A percentile compares a stretch with the other conserved stretches of the same genome.
phyloP scores from a whole-genome alignment of 2,797 vertebrate genomes.

The Ctenosaura bakeri region DNA sequence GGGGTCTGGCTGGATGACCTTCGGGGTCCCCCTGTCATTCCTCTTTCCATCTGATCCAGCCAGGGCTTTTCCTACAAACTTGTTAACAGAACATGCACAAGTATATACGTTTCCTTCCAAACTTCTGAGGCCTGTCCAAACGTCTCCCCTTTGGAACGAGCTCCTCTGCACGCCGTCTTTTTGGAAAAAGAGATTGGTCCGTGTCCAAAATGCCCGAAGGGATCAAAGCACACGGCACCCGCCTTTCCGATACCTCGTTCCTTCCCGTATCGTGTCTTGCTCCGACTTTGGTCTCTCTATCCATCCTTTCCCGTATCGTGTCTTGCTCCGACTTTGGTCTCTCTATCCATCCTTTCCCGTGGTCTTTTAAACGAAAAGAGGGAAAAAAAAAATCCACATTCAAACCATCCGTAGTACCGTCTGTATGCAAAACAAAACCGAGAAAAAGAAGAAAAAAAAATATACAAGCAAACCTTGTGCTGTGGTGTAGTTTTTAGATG shows the following conservation, averaged over 20 bases:
- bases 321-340: slow-evolving; percentile 47
- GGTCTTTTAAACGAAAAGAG: slow-evolving; percentile 48
- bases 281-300: slow-evolving; percentile 48
- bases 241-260: background rate
- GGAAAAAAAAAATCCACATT: background rate
- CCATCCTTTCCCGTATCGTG: slow-evolving; percentile 35
- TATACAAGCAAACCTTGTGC: slow-evolving; percentile 74
- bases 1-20: too few species aligned
- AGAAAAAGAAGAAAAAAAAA: background rate
- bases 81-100: too few species aligned
- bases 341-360: slow-evolving; percentile 28
- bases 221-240: background rate
- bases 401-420: slow-evolving; percentile 63
- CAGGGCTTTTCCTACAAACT: too few species aligned
- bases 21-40: background rate
- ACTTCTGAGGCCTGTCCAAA: too few species aligned
- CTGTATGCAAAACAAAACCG: slow-evolving; percentile 57
- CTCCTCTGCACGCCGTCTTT: background rate
- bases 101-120: background rate
- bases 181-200: background rate
- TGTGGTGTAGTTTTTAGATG: slow-evolving; percentile 92
- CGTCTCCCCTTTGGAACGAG: background rate
- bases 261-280: background rate
- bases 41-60: background rate
- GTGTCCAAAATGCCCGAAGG: background rate